These are phyloP conservation scores for Hydropotes inermis DNA, from an alignment of 2,113 vertebrate genomes.

Conservation along the genomic window DNA sequence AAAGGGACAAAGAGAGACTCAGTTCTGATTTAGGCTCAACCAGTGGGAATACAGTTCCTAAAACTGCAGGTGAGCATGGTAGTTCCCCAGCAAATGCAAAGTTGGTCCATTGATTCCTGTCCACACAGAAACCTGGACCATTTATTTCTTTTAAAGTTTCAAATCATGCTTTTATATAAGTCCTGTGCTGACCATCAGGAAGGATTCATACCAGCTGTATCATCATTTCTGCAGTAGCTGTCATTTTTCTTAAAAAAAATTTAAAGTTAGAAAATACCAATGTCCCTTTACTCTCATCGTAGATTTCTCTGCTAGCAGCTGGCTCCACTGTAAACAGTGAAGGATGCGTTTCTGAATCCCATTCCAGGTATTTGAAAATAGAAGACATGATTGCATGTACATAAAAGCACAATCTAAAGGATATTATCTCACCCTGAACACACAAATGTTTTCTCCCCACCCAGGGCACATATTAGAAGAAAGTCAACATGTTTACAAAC, in stretches of 20 bases:
- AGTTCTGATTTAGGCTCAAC: not conserved
- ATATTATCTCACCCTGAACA: not conserved
- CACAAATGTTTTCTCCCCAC: not conserved
- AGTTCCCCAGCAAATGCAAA: not conserved
- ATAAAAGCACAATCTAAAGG: not conserved
- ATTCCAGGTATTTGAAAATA: not conserved
- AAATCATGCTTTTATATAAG: not conserved
- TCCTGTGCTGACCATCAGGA: not conserved
- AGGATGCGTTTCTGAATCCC: not conserved
- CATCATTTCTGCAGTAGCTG: not conserved
- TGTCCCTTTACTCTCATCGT: not conserved
- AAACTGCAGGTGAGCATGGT: not conserved
- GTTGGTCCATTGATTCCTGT: not conserved
- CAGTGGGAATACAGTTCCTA: not conserved
- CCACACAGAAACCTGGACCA: not conserved
- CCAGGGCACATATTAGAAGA: not conserved
- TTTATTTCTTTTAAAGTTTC: not conserved
- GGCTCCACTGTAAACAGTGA: not conserved
- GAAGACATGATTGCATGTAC: not conserved
- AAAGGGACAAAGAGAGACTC: not conserved
- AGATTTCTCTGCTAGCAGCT: not conserved
- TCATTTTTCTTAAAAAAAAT: not conserved
- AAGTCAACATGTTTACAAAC: conserved; percentile 51
- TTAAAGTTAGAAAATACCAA: not conserved
- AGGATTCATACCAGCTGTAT: not conserved